Evolutionary conservation across 1,140 invertebrate genomes (phyloP).

Genomic region (Microvelia longipes): DNA sequence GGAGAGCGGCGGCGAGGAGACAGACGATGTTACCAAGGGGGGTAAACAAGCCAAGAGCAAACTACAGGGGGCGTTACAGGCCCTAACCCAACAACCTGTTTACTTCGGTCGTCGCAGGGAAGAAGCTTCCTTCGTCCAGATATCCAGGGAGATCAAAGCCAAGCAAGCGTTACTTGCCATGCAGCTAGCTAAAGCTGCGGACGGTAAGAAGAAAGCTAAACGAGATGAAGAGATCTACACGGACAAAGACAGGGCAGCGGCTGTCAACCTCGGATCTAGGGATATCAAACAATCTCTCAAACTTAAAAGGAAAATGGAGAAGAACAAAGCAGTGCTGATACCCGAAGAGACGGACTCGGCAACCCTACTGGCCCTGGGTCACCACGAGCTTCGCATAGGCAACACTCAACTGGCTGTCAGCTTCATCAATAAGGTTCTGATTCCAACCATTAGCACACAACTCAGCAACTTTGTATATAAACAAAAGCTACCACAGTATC

Average conservation of each 20-base stretch:
- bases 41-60: neutral
- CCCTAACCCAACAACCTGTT: neutral
- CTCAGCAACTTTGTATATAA: too few relatives aligned
- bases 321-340: conserved; percentile 46
- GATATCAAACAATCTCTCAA: conserved; percentile 73
- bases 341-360: conserved; percentile 62
- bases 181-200: neutral
- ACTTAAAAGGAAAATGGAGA: conserved; percentile 60
- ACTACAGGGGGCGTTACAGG: neutral
- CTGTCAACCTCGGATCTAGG: conserved; percentile 59
- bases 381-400: conserved; percentile 54
- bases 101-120: neutral
- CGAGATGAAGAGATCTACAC: conserved; percentile 53
- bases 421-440: conserved; percentile 62
- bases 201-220: neutral
- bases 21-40: neutral
- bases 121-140: neutral
- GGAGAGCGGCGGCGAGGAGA: neutral
- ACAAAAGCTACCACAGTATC: too few relatives aligned
- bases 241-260: conserved; percentile 76
- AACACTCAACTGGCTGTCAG: conserved; percentile 49
- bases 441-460: neutral
- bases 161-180: neutral
- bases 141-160: neutral
- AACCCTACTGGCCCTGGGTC: conserved; percentile 52